Evolutionary conservation across 2,113 vertebrate genomes (phyloP), one percentile per base, ranked within the genome.

Genomic region (Labrus mixtus): DNA sequence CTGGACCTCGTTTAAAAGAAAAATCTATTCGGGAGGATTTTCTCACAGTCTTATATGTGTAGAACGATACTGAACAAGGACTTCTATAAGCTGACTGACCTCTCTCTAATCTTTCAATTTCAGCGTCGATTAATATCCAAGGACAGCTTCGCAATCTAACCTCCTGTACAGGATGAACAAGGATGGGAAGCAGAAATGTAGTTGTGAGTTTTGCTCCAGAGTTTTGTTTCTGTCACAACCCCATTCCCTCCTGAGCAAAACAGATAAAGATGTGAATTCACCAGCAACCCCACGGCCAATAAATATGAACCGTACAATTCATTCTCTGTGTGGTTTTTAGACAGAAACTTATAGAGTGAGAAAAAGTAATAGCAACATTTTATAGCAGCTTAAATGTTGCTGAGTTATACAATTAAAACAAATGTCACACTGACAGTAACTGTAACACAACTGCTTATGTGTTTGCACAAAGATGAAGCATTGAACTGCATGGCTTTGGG

Each of bases 21-120:
- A 25, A 15, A 29, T 15, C 64, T 69, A 15, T 70, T 57, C 70
- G 55, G 41, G 37, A 48, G 53, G 39, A 62, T 77, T 83, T 69
- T n/a, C 53, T 73, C 19, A 59, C 13, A 39, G 12, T 74, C 13
- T 0, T 8, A 59, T 12, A 68, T 46, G 17, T 29, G 50, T 56
- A 13, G 59, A 8, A 17, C 69, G 16, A 12, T n/a, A 36, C 20
- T 29, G 58, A 71, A 69, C 36, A 64, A 45, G n/a, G 56, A 73
- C 33, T n/a, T 2, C 54, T 8, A 65, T 1, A 16, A 12, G 12
- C 4, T 46, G 46, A 50, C 33, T 57, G 41, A 72, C 25, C 15
- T 39, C 8, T 1, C 41, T 67, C 25, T 61, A 37, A 71, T 37
- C 64, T 51, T 37, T 50, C 43, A 33, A 25, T 37, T 46, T 64